Conservation (phyloP, 1,140 invertebrate genomes). For the Agrypnia vestita region DNA sequence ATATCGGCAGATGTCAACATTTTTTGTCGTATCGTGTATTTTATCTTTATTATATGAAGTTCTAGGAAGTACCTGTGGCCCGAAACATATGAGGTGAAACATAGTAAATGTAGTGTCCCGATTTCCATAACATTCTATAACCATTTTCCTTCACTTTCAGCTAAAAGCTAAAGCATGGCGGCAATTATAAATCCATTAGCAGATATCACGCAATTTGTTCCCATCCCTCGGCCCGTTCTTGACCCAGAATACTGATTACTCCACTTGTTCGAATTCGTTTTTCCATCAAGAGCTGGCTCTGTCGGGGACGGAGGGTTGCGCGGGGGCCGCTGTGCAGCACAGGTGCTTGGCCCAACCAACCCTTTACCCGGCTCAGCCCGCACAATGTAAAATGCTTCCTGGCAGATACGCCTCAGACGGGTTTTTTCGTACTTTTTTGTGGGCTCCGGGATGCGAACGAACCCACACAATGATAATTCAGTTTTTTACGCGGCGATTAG, state of each 20-base stretch:
- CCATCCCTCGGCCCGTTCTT: conserved; percentile 22
- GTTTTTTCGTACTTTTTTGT: conserved; percentile 60
- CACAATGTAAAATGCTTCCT: conserved; percentile 59
- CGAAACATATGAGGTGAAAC: neutral
- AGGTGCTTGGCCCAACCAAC: conserved; percentile 56
- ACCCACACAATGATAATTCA: conserved; percentile 58
- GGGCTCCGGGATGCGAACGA: conserved; percentile 57
- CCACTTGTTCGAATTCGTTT: conserved; percentile 27
- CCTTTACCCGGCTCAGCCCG: conserved; percentile 59
- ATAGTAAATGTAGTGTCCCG: neutral
- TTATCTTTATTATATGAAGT: neutral
- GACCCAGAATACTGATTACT: conserved; percentile 47
- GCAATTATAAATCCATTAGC: conserved; percentile 34
- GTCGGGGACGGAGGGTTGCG: neutral
- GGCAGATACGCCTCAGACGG: conserved; percentile 59
- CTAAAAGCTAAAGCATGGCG: neutral
- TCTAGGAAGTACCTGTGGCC: neutral
- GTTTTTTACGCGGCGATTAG: conserved; percentile 59
- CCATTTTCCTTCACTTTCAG: conserved; percentile 44
- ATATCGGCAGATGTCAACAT: no score
- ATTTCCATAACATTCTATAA: conserved; percentile 23
- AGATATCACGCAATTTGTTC: conserved; percentile 4
- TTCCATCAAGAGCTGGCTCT: neutral
- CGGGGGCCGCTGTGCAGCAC: conserved; percentile 36
- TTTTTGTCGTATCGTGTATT: no score